A percentile compares a stretch with the other conserved stretches of the same genome.
Evolutionary conservation across 2,113 vertebrate genomes (phyloP).

Genomic region (Orthonyx spaldingii): DNA sequence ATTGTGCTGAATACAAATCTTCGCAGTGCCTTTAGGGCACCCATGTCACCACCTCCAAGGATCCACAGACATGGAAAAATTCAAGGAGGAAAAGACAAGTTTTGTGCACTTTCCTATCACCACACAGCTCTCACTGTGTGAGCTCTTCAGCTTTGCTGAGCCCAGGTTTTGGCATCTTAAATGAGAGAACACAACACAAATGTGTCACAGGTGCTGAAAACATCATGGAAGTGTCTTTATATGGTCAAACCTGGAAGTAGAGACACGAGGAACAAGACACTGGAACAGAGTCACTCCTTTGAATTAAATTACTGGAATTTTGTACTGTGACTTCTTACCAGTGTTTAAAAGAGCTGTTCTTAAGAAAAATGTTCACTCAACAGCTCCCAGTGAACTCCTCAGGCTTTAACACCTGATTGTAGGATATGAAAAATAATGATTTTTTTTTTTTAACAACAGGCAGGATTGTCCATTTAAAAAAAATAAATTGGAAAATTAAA

Average conservation of each 20-base stretch:
- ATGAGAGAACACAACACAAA: not conserved
- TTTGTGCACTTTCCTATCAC: not conserved
- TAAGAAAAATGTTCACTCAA: not conserved
- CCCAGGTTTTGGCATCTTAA: not conserved
- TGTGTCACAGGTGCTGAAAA: not conserved
- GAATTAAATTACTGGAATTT: not conserved
- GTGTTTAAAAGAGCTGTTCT: not conserved
- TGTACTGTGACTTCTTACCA: not conserved
- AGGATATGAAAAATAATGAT: fast-evolving
- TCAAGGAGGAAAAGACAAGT: not conserved
- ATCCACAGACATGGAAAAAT: not conserved
- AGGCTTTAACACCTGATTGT: not conserved
- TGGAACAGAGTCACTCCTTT: not conserved
- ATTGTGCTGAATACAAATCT: not conserved
- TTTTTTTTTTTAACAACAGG: not conserved
- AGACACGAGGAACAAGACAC: not conserved
- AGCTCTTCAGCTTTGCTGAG: not conserved
- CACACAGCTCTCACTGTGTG: not conserved
- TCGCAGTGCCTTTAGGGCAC: not conserved
- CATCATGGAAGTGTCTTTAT: not conserved
- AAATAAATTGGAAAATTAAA: not conserved
- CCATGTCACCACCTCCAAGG: not conserved
- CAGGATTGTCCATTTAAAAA: not conserved
- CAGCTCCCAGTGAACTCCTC: not conserved
- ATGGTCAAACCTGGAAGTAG: not conserved